Evolutionary conservation across 2,113 vertebrate genomes (phyloP).

Genomic region (Neotoma lepida): DNA sequence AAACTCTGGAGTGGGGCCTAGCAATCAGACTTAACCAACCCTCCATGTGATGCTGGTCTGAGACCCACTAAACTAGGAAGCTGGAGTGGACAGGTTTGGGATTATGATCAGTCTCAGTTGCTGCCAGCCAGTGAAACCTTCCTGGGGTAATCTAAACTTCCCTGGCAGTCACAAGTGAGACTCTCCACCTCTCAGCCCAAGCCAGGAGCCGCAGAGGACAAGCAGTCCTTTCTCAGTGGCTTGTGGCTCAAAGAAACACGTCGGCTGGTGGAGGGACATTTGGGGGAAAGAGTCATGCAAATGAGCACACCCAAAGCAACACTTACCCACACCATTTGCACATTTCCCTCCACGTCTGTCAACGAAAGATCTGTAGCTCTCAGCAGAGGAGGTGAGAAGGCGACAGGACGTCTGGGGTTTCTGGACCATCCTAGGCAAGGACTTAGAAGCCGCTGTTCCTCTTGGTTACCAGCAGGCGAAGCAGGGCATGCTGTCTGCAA

Average conservation of each 20-base stretch:
- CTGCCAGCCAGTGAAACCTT: constrained; percentile 46
- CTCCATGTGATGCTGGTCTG: neutral
- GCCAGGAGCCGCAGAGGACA: constrained; percentile 57
- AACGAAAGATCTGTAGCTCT: constrained; percentile 53
- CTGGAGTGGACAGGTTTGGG: neutral
- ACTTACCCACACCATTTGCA: constrained; percentile 81
- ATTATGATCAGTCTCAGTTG: constrained; percentile 1
- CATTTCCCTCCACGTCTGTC: constrained; percentile 41
- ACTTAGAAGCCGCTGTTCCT: constrained; percentile 33
- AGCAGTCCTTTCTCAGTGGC: constrained; percentile 52
- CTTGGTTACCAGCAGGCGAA: neutral
- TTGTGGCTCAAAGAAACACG: constrained; percentile 45
- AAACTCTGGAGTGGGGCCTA: neutral
- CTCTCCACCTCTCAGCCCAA: constrained; percentile 25
- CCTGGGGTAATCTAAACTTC: constrained; percentile 55
- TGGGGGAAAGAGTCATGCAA: neutral
- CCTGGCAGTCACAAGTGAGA: constrained; percentile 43
- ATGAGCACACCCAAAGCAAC: constrained; percentile 53
- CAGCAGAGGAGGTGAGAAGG: constrained; percentile 59
- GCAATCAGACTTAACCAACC: neutral
- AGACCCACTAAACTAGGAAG: constrained; percentile 20
- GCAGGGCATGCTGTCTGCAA: constrained; percentile 13
- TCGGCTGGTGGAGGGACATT: neutral
- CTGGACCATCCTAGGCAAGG: constrained; percentile 51
- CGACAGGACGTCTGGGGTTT: constrained; percentile 51